Percentiles rank a stretch among this genome's conserved stretches.
These are phyloP conservation scores for Salvelinus fontinalis DNA, from an alignment of 2,113 vertebrate species.

Conservation along the genomic window DNA sequence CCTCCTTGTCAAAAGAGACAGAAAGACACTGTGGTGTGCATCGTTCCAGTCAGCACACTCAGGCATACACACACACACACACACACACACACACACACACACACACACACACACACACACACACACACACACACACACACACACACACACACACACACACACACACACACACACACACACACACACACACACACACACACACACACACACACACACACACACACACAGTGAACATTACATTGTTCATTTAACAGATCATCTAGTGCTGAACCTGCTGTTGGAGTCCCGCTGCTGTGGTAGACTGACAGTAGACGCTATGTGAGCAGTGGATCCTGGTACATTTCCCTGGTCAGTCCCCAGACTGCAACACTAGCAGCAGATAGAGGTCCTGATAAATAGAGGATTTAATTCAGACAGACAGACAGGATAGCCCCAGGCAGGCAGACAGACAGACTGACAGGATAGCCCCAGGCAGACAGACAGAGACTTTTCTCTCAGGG, in stretches of 20 bases:
- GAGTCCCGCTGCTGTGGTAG: slow-evolving; percentile 46
- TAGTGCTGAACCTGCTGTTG: slow-evolving; percentile 45
- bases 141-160: slow-evolving; percentile 13
- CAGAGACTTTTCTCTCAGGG: not conserved
- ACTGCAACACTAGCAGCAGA: slow-evolving; percentile 17
- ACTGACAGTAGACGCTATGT: slow-evolving; percentile 31
- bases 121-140: slow-evolving; percentile 4
- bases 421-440: slow-evolving; percentile 18
- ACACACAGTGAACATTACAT: not conserved
- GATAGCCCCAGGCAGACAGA: slow-evolving; percentile 7
- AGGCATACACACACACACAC: slow-evolving; percentile 8
- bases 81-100: slow-evolving; percentile 4
- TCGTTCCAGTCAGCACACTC: not conserved
- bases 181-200: slow-evolving; percentile 9
- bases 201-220: slow-evolving; percentile 13
- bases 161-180: slow-evolving; percentile 11
- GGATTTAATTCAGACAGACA: slow-evolving; percentile 56
- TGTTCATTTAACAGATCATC: not conserved
- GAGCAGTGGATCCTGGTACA: not conserved
- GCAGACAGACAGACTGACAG: slow-evolving; percentile 28
- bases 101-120: slow-evolving; percentile 14
- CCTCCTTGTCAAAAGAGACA: not conserved
- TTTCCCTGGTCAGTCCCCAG: slow-evolving; percentile 24
- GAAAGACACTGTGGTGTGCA: not conserved
- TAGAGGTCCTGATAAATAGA: slow-evolving; percentile 46